These are phyloP conservation scores for Centrocercus urophasianus DNA, from an alignment of 2,113 vertebrate genomes.

Conservation along the genomic window DNA sequence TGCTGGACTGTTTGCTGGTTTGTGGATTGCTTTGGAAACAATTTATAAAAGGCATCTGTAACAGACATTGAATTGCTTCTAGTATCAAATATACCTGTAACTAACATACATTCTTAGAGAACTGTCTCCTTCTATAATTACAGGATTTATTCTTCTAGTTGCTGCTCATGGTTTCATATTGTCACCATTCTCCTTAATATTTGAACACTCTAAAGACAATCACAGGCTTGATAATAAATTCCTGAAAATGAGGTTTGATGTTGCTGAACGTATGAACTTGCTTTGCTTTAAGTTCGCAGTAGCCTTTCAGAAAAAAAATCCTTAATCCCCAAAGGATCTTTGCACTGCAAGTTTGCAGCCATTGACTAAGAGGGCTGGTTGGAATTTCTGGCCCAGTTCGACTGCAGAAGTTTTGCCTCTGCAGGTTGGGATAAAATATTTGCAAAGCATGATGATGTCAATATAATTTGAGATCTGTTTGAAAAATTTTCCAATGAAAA, in stretches of 20 bases:
- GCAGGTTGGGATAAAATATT: neutral
- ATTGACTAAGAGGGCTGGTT: neutral
- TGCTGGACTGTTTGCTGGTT: neutral
- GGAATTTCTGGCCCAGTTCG: neutral
- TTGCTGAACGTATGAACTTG: neutral
- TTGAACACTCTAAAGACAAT: neutral
- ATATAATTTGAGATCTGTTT: neutral
- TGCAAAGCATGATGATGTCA: neutral
- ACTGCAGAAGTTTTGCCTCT: neutral
- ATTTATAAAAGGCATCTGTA: neutral
- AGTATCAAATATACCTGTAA: neutral
- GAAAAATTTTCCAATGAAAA: neutral
- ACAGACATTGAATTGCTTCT: neutral
- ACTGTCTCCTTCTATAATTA: neutral
- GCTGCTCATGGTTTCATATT: neutral
- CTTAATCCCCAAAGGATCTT: neutral
- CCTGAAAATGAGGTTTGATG: neutral
- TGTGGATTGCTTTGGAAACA: slow-evolving; percentile 6
- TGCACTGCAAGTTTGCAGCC: neutral
- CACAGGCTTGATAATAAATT: neutral
- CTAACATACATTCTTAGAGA: neutral
- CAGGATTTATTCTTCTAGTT: neutral
- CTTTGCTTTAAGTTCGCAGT: neutral
- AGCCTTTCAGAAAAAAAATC: neutral
- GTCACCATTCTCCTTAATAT: neutral